These are phyloP conservation scores for Eidolon dupreanum DNA, from an alignment of 2,797 vertebrate genomes.

Conservation along the genomic window DNA sequence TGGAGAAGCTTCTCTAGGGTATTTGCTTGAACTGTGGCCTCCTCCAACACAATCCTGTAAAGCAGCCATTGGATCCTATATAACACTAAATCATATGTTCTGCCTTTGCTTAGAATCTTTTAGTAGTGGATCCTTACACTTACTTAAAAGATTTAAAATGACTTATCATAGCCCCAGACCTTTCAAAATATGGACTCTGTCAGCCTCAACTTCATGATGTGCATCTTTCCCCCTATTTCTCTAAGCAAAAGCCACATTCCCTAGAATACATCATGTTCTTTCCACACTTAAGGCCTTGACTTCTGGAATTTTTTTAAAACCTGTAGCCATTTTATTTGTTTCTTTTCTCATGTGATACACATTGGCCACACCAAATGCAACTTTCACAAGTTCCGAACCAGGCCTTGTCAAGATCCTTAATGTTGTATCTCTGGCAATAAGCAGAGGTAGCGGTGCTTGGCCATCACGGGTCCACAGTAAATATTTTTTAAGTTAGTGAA, in stretches of 20 bases:
- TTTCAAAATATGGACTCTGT: background rate
- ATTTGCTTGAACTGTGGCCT: background rate
- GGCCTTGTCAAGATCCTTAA: background rate
- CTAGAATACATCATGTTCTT: background rate
- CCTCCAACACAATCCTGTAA: background rate
- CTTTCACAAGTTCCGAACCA: background rate
- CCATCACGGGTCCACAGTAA: background rate
- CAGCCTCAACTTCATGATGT: background rate
- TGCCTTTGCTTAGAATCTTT: background rate
- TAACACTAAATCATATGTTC: background rate
- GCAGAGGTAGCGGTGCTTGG: background rate
- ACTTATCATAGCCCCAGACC: background rate
- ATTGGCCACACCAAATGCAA: background rate
- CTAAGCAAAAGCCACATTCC: background rate
- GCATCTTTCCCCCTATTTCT: background rate
- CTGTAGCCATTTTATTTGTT: background rate
- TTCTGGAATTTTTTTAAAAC: background rate
- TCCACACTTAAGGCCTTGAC: background rate
- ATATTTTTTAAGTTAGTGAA: background rate
- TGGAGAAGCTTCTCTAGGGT: background rate
- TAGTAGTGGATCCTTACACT: background rate
- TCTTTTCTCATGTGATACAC: slow-evolving; percentile 10
- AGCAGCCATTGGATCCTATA: background rate
- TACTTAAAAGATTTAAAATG: background rate
- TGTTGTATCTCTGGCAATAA: background rate